These are phyloP conservation scores for Hiodon tergisus DNA, from an alignment of 2,113 vertebrate species.

Conservation along the genomic window DNA sequence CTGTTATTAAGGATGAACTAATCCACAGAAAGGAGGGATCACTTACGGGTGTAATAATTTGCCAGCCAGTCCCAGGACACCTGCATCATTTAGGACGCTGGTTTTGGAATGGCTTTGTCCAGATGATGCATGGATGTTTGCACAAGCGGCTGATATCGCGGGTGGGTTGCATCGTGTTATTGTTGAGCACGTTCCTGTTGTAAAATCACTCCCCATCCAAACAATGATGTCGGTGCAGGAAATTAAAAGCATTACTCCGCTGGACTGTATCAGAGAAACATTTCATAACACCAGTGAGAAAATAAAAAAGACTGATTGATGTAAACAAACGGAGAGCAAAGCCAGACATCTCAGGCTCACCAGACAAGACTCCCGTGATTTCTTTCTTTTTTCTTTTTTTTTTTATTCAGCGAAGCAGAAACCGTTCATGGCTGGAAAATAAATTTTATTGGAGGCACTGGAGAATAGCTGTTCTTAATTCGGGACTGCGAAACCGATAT, in stretches of 20 bases:
- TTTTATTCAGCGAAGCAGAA: neutral
- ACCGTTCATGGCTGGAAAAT: neutral
- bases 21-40: constrained; percentile 26
- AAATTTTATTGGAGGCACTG: neutral
- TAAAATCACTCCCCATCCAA: constrained; percentile 26
- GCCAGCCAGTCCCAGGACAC: constrained; percentile 14
- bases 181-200: constrained; percentile 14
- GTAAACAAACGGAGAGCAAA: constrained; percentile 30
- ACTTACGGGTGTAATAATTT: constrained; percentile 26
- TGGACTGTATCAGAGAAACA: constrained; percentile 30
- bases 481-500: neutral
- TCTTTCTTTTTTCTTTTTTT: neutral
- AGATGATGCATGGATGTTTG: neutral
- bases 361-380: neutral
- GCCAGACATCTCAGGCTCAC: constrained; percentile 20
- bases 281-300: constrained; percentile 26
- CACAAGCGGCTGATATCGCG: neutral
- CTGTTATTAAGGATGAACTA: constrained; percentile 25
- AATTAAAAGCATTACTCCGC: constrained; percentile 37
- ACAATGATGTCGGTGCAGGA: constrained; percentile 34
- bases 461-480: too few relatives aligned
- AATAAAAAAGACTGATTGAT: constrained; percentile 31
- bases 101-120: neutral
- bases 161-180: constrained; percentile 3
- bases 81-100: constrained; percentile 9